A percentile compares a stretch with the other conserved stretches of the same genome.
Evolutionary conservation across 2,888 invertebrate species (phyloP).

Genomic region (Blera fallax): DNA sequence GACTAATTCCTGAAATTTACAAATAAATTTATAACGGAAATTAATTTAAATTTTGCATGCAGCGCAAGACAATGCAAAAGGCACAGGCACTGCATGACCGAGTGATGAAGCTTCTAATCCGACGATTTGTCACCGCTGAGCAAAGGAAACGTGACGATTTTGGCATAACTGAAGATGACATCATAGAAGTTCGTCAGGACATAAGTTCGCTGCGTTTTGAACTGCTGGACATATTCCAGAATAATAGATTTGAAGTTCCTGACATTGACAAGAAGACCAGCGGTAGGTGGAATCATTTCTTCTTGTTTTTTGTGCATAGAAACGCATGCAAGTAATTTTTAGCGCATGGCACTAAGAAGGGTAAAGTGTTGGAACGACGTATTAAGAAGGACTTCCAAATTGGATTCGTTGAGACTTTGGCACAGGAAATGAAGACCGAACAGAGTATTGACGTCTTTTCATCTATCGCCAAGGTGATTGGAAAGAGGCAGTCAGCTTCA

Average conservation of each 20-base stretch:
- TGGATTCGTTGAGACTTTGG: constrained; percentile 91
- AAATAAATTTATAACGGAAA: constrained; percentile 29
- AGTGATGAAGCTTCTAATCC: constrained; percentile 93
- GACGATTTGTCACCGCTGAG: constrained; percentile 94
- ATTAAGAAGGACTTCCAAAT: constrained; percentile 95
- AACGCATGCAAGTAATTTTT: constrained; percentile 73
- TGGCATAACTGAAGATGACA: constrained; percentile 97
- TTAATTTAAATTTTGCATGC: constrained; percentile 70
- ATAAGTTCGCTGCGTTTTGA: constrained; percentile 97
- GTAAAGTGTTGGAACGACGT: constrained; percentile 92
- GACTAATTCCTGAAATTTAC: not conserved
- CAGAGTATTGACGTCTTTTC: constrained; percentile 91
- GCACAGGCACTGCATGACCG: constrained; percentile 89
- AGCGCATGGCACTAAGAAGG: constrained; percentile 88
- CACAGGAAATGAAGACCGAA: constrained; percentile 87
- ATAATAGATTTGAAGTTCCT: constrained; percentile 94
- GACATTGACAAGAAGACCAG: constrained; percentile 86
- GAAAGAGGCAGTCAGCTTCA: constrained; percentile 82
- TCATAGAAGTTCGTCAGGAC: constrained; percentile 98
- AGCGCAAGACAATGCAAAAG: constrained; percentile 89
- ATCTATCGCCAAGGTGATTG: constrained; percentile 91
- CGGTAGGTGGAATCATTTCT: constrained; percentile 72
- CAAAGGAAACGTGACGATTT: constrained; percentile 94
- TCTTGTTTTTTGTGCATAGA: too few relatives aligned
- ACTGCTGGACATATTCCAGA: constrained; percentile 93